Evolutionary conservation across 2,113 vertebrate species (phyloP).

Genomic region (Muscicapa adusta): DNA sequence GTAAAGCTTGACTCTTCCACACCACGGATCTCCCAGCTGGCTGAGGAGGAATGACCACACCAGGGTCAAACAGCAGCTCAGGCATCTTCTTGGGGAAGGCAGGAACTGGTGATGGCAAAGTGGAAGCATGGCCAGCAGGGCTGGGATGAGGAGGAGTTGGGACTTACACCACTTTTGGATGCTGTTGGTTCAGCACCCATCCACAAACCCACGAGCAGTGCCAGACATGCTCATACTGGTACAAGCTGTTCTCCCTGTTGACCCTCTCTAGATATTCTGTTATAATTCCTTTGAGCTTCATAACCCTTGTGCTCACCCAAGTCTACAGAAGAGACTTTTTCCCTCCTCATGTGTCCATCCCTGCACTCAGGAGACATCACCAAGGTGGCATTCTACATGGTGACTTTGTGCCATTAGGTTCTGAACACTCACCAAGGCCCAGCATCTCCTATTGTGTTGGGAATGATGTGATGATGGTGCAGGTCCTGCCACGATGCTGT

Average conservation of each 20-base stretch:
- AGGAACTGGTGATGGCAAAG: not conserved
- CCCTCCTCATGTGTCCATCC: not conserved
- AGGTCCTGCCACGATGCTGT: not conserved
- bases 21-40: not conserved
- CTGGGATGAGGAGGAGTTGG: not conserved
- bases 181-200: not conserved
- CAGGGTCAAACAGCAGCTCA: not conserved
- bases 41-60: not conserved
- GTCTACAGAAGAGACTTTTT: not conserved
- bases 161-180: fast-evolving
- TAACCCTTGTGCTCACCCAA: not conserved
- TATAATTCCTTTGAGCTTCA: not conserved
- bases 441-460: not conserved
- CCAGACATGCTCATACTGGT: not conserved
- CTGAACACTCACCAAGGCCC: not conserved
- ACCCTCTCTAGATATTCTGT: not conserved
- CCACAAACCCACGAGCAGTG: not conserved
- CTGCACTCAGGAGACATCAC: not conserved
- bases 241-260: not conserved
- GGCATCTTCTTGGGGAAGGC: not conserved
- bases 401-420: not conserved
- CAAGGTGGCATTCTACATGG: not conserved
- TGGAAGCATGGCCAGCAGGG: not conserved
- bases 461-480: not conserved
- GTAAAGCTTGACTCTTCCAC: not conserved